Conservation (phyloP, 2,113 vertebrate species). For the Cavia aperea region DNA sequence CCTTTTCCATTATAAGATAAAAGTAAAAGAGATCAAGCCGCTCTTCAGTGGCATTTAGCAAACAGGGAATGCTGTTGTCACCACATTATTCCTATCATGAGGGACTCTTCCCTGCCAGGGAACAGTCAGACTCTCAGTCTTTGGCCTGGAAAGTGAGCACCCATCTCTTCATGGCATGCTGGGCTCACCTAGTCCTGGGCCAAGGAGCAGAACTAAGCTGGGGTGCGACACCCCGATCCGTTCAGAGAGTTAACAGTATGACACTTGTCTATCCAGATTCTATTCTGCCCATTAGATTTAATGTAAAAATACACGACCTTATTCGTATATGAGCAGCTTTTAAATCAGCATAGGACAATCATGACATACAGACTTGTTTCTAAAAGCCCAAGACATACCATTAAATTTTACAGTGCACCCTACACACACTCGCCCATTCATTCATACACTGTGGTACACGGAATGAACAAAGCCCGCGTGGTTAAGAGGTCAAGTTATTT, state of each 20-base stretch:
- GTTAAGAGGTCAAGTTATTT: not conserved
- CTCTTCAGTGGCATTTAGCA: not conserved
- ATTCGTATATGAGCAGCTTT: not conserved
- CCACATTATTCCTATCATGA: not conserved
- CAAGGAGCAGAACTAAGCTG: not conserved
- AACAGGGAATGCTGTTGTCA: not conserved
- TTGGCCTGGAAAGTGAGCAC: not conserved
- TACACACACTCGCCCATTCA: not conserved
- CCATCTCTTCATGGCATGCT: not conserved
- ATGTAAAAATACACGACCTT: not conserved
- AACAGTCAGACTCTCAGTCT: not conserved
- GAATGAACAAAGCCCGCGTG: not conserved
- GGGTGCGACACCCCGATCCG: not conserved
- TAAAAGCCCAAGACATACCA: not conserved
- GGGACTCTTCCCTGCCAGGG: not conserved
- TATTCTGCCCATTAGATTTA: not conserved
- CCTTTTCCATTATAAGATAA: constrained; percentile 1
- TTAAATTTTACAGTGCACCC: not conserved
- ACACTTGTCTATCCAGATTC: not conserved
- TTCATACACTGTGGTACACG: not conserved
- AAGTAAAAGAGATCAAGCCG: not conserved
- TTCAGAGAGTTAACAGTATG: not conserved
- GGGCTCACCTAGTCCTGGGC: not conserved
- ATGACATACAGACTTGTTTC: not conserved
- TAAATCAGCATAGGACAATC: not conserved